A percentile compares a stretch with the other conserved stretches of the same genome.
Evolutionary conservation across 2,888 invertebrate genomes (phyloP).

Genomic region (Lamproptera curius): DNA sequence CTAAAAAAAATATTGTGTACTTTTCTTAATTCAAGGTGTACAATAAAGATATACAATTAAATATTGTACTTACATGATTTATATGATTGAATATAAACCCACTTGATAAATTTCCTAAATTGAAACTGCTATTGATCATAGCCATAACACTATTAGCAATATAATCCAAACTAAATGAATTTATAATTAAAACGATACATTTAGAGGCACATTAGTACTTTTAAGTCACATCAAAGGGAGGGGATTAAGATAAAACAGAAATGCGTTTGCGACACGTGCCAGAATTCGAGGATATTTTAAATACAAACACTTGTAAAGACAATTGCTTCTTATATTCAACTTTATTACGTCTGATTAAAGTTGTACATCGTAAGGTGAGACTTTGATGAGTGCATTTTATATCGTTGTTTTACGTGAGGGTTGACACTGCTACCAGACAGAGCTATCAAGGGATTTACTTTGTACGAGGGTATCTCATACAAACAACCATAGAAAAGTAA

Average conservation of each 20-base stretch:
- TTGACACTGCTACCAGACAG: constrained; percentile 69
- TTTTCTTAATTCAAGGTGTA: too few species aligned
- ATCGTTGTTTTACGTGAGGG: constrained; percentile 40
- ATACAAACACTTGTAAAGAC: constrained; percentile 29
- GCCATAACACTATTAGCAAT: neutral
- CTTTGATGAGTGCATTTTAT: constrained; percentile 24
- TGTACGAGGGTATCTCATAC: constrained; percentile 62
- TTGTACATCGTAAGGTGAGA: constrained; percentile 15
- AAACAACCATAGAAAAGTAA: constrained; percentile 49
- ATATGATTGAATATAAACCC: too few species aligned
- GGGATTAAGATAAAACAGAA: constrained; percentile 65
- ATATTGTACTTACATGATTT: neutral
- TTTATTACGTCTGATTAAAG: constrained; percentile 21
- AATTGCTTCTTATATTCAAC: neutral
- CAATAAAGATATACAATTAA: too few species aligned
- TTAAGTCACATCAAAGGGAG: constrained; percentile 62
- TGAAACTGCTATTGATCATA: neutral
- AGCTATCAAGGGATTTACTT: constrained; percentile 71
- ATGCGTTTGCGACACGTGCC: constrained; percentile 72
- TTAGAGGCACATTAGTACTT: constrained; percentile 65
- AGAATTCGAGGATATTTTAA: constrained; percentile 49
- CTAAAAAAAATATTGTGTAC: too few species aligned
- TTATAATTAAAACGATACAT: constrained; percentile 68
- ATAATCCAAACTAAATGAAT: constrained; percentile 73
- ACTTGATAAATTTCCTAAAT: too few species aligned